Conservation (phyloP, 2,797 vertebrate species). For the Sebastes variabilis region DNA sequence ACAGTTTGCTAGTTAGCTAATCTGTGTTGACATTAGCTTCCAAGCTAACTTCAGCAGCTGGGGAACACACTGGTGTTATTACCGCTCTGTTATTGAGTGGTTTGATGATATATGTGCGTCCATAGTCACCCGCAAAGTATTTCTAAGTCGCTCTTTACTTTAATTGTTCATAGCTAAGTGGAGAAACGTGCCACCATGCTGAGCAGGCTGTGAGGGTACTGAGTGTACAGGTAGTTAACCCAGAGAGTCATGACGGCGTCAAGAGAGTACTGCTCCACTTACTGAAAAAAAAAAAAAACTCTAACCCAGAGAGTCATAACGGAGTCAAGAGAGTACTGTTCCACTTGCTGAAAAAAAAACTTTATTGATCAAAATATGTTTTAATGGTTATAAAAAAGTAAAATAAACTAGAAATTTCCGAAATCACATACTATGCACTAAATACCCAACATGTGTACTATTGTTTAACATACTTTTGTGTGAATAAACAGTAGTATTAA, state of each 20-base stretch:
- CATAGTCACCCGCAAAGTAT: neutral
- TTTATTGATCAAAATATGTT: neutral
- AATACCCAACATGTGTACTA: too few relatives aligned
- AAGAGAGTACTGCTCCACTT: constrained; percentile 12
- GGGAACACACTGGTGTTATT: neutral
- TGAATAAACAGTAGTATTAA: too few relatives aligned
- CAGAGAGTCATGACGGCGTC: neutral
- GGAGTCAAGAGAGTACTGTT: constrained; percentile 13
- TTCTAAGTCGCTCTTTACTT: neutral
- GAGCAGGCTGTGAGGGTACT: rapidly evolving
- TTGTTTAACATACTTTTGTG: too few relatives aligned
- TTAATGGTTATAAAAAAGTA: neutral
- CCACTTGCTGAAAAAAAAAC: rapidly evolving
- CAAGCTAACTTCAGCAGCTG: constrained; percentile 17
- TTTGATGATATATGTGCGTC: neutral
- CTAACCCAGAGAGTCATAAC: neutral
- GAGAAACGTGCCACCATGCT: neutral
- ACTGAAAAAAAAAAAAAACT: neutral
- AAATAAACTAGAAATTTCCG: neutral
- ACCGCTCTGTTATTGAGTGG: neutral
- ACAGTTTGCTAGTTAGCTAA: neutral
- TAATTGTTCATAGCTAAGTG: neutral
- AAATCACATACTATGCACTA: too few relatives aligned
- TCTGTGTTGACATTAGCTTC: constrained; percentile 34
- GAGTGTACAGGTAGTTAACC: neutral